Evolutionary conservation across 2,888 invertebrate genomes (phyloP), one percentile per base, ranked within the genome.

Genomic region (Trachelus stipa): DNA sequence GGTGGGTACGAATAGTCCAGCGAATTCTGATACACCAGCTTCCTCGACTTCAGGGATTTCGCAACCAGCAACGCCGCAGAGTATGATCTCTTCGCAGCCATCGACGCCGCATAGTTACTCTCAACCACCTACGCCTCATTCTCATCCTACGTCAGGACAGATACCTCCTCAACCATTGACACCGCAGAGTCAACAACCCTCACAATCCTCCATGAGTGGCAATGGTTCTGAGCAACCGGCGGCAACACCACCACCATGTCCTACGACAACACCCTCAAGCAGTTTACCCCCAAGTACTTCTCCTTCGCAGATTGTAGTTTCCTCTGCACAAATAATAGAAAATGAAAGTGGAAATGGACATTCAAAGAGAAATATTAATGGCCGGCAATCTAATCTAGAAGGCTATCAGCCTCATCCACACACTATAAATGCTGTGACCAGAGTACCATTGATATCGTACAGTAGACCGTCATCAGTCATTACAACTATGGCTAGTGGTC

Each of bases 401-500:
- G 88, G 90, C 1, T 91, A 91, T 80, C 91, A 91, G 79, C 88
- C 90, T 1, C 91, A 91, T 84, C 90, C 90, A 11, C 90, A 91
- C 40, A 87, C 90, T 1, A 84, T 90, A 4, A 89, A 86, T 68
- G 74, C 87, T 3, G 83, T 84, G 40, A 82, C 87, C 23, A 86
- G 88, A 30, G 85, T 88, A 37, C 82, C 87, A 3, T 84, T 87
- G 40, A 85, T 87, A 37, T 84, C 87, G 12, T 88, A 88, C 68
- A 84, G 82, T n/a, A 83, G 88, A 35, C 82, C 87, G 68, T 90
- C 91, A 0, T 91, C 93, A 23, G 87, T 93, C 23, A 93, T 94
- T 23, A 94, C 94, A 1, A 94, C 94, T 1, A 94, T 94, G 93
- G 96, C 96, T 0, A 95, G 95, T 87, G 95, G 96, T 12, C 94